Percentiles rank a stretch among this genome's conserved stretches.
Evolutionary conservation across 2,113 vertebrate genomes (phyloP).

Genomic region (Hippotragus niger): DNA sequence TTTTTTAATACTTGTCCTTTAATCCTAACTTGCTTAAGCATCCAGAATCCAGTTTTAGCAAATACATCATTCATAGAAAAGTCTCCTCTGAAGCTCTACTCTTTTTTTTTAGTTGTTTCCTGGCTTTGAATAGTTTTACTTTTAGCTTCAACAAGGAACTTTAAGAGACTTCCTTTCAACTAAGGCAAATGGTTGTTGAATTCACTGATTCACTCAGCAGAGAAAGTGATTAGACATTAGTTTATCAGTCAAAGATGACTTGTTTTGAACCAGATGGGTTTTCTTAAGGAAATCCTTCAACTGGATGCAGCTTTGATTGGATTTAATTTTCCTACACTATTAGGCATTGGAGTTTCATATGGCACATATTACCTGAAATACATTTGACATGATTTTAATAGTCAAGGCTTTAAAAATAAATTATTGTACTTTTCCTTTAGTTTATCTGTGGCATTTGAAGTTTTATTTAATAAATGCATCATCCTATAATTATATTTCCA

Average conservation of each 20-base stretch:
- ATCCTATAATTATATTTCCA: not conserved
- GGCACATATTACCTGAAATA: not conserved
- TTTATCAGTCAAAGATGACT: conserved; percentile 52
- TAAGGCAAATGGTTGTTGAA: conserved; percentile 19
- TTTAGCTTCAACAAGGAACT: not conserved
- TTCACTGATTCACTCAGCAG: conserved; percentile 1
- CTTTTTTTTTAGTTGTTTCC: not conserved
- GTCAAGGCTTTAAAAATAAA: conserved; percentile 30
- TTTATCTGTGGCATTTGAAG: not conserved
- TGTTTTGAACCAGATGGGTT: conserved; percentile 35
- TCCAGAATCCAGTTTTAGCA: not conserved
- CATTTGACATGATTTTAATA: conserved; percentile 11
- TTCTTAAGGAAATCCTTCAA: conserved; percentile 43
- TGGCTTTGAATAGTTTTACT: conserved; percentile 5
- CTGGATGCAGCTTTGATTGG: conserved; percentile 9
- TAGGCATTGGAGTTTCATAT: not conserved
- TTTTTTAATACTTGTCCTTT: not conserved
- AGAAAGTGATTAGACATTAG: conserved; percentile 42
- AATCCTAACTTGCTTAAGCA: not conserved
- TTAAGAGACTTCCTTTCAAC: conserved; percentile 43
- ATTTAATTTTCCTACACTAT: conserved; percentile 17
- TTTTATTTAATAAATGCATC: not conserved
- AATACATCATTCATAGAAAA: not conserved
- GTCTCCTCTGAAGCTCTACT: not conserved
- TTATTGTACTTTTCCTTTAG: not conserved